Base-by-base conservation (phyloP, 1,140 invertebrate genomes). In the Anthonomus grandis region DNA sequence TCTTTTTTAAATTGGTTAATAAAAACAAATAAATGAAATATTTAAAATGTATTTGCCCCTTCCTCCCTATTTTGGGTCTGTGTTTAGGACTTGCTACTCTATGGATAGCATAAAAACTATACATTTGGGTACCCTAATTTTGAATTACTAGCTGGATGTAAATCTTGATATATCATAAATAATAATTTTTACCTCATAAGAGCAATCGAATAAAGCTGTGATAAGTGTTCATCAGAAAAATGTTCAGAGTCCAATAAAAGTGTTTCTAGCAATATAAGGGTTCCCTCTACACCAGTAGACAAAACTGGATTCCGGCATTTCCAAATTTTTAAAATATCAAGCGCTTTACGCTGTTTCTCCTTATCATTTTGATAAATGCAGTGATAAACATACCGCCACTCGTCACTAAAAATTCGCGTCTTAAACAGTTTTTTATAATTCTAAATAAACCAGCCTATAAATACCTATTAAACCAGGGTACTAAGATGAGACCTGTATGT, bases 231-330 rank as follows among this genome's bases (percentile, higher is more conserved):
- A 9, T 63, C 41, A 12, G 52, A 39, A 18, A 60, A 44, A 8
- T 36, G 47, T 3, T 50, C 27, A 19, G 52, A 22, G 38, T 64
- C 49, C 10, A 37, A 18, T n/a, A 68, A 46, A n/a, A 70, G 21
- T 2, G 60, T 83, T 73, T 86, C 79, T n/a, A 86, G 65, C 27
- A 87, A 69, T 15, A 74, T 76, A 27, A 85, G 66, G 2, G 85
- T 85, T 17, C 83, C 83, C 64, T 87, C 85, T 15, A 86, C 77
- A 1, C 83, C 85, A 21, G 82, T 78, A 10, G 85, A 82, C 55
- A 89, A 65, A 55, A 79, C 77, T n/a, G 82, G 79, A 53, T 79
- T 79, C 51, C 85, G 76, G 18, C 78, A 67, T 74, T 85, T 84
- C 83, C 83, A 86, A 52, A 82, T 70, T 22, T 79, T 60, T 31